Percentiles rank a stretch among this genome's conserved stretches.
phyloP scores from a whole-genome alignment of 2,113 vertebrate species.

The Triplophysa rosa region DNA sequence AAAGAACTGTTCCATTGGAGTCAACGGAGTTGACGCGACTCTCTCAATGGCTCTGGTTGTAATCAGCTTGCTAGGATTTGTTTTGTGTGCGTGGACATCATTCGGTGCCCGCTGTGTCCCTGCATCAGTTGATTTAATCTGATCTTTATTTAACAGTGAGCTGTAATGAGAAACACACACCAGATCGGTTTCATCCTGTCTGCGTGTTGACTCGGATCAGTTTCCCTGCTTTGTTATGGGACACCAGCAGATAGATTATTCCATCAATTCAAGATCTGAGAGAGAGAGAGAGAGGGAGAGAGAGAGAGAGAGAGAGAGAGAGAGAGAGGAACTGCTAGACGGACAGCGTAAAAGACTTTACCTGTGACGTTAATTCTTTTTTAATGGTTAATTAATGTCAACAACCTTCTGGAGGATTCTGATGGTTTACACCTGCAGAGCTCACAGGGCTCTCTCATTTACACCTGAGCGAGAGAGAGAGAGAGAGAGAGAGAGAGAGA shows the following conservation, averaged over 20 bases:
- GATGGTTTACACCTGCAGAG: constrained; percentile 43
- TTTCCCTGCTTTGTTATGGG: constrained; percentile 36
- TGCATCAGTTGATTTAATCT: constrained; percentile 53
- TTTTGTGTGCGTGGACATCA: background rate
- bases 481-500: background rate
- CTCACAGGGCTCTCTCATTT: constrained; percentile 44
- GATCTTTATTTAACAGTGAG: constrained; percentile 66
- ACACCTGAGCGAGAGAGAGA: constrained; percentile 42
- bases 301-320: background rate
- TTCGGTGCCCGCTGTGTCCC: background rate
- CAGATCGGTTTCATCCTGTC: constrained; percentile 59
- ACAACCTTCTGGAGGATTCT: constrained; percentile 39
- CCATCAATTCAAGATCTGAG: background rate
- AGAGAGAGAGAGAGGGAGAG: background rate
- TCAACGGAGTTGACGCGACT: no score
- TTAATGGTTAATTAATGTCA: constrained; percentile 53
- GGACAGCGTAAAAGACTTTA: background rate
- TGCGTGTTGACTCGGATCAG: constrained; percentile 16
- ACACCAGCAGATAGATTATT: constrained; percentile 18
- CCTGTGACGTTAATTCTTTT: constrained; percentile 45
- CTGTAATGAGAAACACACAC: constrained; percentile 60
- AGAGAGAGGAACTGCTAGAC: background rate
- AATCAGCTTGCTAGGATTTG: no score
- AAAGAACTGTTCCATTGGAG: no score
- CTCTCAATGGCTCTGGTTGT: no score